phyloP scores from a whole-genome alignment of 2,797 vertebrate genomes.

The Benthosema pterotum region DNA sequence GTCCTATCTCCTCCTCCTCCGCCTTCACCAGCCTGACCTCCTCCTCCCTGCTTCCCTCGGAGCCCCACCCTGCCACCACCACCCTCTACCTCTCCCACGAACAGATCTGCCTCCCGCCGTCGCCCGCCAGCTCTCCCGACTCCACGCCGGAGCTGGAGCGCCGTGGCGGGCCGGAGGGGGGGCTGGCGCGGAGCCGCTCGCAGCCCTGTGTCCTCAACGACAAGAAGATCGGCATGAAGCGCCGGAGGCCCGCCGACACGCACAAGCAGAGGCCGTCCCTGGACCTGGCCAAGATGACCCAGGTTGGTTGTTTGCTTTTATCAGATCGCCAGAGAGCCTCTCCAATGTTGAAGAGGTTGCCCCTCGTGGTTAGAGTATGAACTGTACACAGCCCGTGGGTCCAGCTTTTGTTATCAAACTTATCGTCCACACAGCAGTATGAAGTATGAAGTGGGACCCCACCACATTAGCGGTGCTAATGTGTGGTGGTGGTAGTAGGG shows the following conservation, averaged over 20 bases:
- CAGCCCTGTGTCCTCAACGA: slow-evolving; percentile 93
- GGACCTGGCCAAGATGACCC: slow-evolving; percentile 96
- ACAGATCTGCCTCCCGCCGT: slow-evolving; percentile 82
- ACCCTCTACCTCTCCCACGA: slow-evolving; percentile 88
- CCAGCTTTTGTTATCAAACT: too few relatives aligned
- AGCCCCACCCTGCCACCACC: slow-evolving; percentile 58
- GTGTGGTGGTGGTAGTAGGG: too few relatives aligned
- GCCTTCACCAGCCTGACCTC: slow-evolving; percentile 60
- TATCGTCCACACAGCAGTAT: too few relatives aligned
- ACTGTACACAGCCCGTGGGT: too few relatives aligned
- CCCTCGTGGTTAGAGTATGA: too few relatives aligned
- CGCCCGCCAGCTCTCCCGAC: slow-evolving; percentile 84
- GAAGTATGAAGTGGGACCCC: too few relatives aligned
- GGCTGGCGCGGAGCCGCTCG: slow-evolving; percentile 88
- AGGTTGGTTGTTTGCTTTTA: slow-evolving; percentile 77
- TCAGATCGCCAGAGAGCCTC: too few relatives aligned
- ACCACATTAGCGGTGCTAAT: too few relatives aligned
- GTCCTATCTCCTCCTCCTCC: slow-evolving; percentile 52
- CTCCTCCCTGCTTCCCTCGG: slow-evolving; percentile 58
- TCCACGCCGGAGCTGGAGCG: slow-evolving; percentile 87
- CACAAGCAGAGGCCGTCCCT: slow-evolving; percentile 91
- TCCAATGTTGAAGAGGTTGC: too few relatives aligned
- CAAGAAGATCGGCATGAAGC: slow-evolving; percentile 90
- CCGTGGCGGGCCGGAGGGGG: slow-evolving; percentile 75
- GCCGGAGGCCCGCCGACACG: slow-evolving; percentile 85